Percentiles rank a stretch among this genome's conserved stretches.
phyloP scores from a whole-genome alignment of 2,113 vertebrate genomes.

The Chamaetylas fuelleborni region DNA sequence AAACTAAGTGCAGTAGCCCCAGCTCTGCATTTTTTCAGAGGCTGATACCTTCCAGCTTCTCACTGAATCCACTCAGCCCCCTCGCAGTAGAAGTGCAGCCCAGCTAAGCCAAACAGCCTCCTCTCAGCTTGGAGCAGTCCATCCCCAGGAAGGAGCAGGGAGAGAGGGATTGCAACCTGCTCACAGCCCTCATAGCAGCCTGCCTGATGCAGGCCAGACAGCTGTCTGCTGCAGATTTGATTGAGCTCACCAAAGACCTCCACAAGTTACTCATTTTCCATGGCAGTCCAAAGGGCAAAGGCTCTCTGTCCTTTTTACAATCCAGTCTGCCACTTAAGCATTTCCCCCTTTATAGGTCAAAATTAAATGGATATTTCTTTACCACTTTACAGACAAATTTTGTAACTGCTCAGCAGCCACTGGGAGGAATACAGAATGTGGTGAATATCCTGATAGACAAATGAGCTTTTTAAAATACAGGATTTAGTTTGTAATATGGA shows the following conservation, averaged over 20 bases:
- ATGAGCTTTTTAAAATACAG: not conserved
- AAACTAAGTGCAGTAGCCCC: not conserved
- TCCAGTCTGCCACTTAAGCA: not conserved
- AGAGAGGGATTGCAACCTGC: not conserved
- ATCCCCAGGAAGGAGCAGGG: not conserved
- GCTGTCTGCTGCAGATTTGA: not conserved
- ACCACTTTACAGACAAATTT: slow-evolving; percentile 3
- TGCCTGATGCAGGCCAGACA: not conserved
- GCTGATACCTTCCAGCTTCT: not conserved
- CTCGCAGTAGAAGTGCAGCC: fast-evolving
- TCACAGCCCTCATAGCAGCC: not conserved
- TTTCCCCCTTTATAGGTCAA: not conserved
- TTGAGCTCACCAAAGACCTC: not conserved
- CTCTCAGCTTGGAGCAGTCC: not conserved
- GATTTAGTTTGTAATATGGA: not conserved
- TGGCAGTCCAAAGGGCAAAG: not conserved
- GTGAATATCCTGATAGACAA: not conserved
- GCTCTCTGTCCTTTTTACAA: not conserved
- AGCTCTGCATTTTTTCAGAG: not conserved
- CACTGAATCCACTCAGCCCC: not conserved
- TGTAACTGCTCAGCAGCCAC: not conserved
- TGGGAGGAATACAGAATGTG: not conserved
- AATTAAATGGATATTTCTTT: slow-evolving; percentile 31
- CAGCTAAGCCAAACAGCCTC: not conserved
- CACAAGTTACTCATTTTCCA: not conserved